Evolutionary conservation across 2,888 invertebrate genomes (phyloP), one percentile per base, ranked within the genome.

Genomic region (Tetanocera ferruginea): DNA sequence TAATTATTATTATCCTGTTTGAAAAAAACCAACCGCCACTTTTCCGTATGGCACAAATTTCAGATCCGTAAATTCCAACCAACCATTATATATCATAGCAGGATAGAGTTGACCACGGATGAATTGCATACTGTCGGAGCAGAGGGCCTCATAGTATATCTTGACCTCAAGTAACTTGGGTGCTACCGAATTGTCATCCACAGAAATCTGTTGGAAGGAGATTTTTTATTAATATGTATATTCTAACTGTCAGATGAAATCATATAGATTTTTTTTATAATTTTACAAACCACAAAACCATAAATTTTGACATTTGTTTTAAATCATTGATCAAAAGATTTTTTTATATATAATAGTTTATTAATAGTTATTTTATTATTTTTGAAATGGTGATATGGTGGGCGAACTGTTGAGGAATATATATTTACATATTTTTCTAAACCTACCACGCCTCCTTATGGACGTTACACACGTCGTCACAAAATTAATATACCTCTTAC

Each of bases 31-130:
- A 80, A 89, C 89, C 25, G 82, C 77, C 4, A 89, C 90, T 82
- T 90, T 88, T 31, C 90, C 90, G 67, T 87, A 90, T 2, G 90
- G 90, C 76, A 89, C 85, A 8, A 90, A 83, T 76, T 86, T 80
- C 8, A 90, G 81, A 28, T 88, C 85, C 0, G 85, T 85, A 67
- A 83, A 81, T 1, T 83, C 76, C 76, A 86, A 82, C 79, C 86
- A 86, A 31, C 81, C 81, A n/a, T 86, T 84, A 2, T 81, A 78
- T 3, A 74, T 72, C 80, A 89, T 85, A 2, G 87, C 83, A 34
- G 80, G 81, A 66, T 84, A 82, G 0, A 90, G 82, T 52, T 87
- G 84, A 19, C 82, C 82, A 0, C 84, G 81, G 28, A 90, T 82
- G 49, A 90, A 90, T 23, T 37, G 64, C 74, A 86, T 83, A 80